phyloP scores from a whole-genome alignment of 2,113 vertebrate species.

The Oryctolagus cuniculus region mOryCun1.1 NC_091433.1:33385501-33386000 shows the following conservation, averaged over 20 bases:
- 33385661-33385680: background rate
- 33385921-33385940: constrained; percentile 3
- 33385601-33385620: background rate
- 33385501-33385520: background rate
- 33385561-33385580: background rate
- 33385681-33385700: constrained; percentile 5
- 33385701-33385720: background rate
- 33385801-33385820: constrained; percentile 47
- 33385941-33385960: background rate
- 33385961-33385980: no score
- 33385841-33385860: constrained; percentile 47
- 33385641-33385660: background rate
- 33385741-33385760: background rate
- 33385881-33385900: background rate
- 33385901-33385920: background rate
- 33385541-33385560: background rate
- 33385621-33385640: background rate
- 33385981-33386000: background rate
- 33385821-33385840: constrained; percentile 44
- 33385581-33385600: background rate
- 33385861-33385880: constrained; percentile 19
- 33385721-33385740: background rate
- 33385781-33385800: background rate
- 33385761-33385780: constrained; percentile 2
- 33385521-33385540: constrained; percentile 5